Conservation (phyloP, 2,113 vertebrate species). For the Anolis carolinensis region DNA sequence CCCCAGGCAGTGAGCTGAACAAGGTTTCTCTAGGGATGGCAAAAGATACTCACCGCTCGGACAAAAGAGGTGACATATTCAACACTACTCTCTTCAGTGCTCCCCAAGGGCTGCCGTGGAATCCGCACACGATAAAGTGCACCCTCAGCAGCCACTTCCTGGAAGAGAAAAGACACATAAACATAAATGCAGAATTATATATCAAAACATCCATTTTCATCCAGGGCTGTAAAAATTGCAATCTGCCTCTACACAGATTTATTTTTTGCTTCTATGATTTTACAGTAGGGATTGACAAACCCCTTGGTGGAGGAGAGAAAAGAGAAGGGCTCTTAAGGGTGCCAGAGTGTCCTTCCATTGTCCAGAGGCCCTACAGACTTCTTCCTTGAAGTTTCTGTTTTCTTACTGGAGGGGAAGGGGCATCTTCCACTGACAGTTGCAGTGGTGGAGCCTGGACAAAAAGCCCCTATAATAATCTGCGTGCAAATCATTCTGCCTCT, state of each 20-base stretch:
- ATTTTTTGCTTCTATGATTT: neutral
- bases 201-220: too few species aligned
- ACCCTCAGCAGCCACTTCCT: slow-evolving; percentile 88
- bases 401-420: too few species aligned
- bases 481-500: too few species aligned
- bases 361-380: too few species aligned
- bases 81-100: slow-evolving; percentile 69
- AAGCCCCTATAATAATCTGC: too few species aligned
- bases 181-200: neutral
- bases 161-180: slow-evolving; percentile 65
- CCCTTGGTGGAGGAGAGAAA: too few species aligned
- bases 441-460: too few species aligned
- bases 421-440: too few species aligned
- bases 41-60: slow-evolving; percentile 80
- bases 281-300: too few species aligned
- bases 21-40: neutral
- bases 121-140: slow-evolving; percentile 87
- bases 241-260: neutral
- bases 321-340: too few species aligned
- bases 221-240: neutral
- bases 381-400: too few species aligned
- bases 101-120: slow-evolving; percentile 76
- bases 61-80: slow-evolving; percentile 87
- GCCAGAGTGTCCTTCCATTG: too few species aligned
- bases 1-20: neutral